Conservation (phyloP, 2,888 invertebrate genomes). For the Girardia tigrina region DNA sequence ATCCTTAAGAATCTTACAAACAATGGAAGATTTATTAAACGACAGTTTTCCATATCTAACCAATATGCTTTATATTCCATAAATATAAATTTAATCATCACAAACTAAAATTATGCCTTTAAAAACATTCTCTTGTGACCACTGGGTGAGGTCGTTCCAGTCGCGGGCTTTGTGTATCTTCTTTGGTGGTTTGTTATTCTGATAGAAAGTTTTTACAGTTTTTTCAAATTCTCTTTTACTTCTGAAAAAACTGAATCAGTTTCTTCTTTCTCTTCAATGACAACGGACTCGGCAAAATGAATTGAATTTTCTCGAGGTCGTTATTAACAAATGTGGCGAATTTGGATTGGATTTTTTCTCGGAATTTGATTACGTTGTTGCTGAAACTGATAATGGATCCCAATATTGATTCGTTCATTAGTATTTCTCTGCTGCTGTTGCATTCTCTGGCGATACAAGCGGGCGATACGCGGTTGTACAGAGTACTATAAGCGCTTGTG, state of each 20-base stretch:
- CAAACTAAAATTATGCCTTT: too few relatives aligned
- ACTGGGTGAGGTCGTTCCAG: neutral
- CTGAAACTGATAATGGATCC: neutral
- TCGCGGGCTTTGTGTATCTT: slow-evolving; percentile 12
- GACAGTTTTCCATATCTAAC: too few relatives aligned
- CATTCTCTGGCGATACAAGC: neutral
- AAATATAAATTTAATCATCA: too few relatives aligned
- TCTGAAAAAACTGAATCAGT: too few relatives aligned
- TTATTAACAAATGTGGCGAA: neutral
- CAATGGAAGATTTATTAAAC: too few relatives aligned
- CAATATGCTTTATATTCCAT: too few relatives aligned
- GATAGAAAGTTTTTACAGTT: too few relatives aligned
- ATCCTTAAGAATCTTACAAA: too few relatives aligned
- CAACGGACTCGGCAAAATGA: too few relatives aligned
- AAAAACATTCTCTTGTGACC: neutral
- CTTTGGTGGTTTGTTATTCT: neutral
- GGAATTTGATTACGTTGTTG: neutral
- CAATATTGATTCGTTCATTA: neutral
- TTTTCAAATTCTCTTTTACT: too few relatives aligned
- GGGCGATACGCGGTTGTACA: neutral
- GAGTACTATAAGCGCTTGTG: neutral
- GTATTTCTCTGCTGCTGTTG: neutral
- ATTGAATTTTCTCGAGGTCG: too few relatives aligned
- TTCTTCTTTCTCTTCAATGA: too few relatives aligned
- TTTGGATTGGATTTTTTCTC: neutral